Evolutionary conservation across 2,797 vertebrate species (phyloP).

Genomic region (Enteromius treurensis): DNA sequence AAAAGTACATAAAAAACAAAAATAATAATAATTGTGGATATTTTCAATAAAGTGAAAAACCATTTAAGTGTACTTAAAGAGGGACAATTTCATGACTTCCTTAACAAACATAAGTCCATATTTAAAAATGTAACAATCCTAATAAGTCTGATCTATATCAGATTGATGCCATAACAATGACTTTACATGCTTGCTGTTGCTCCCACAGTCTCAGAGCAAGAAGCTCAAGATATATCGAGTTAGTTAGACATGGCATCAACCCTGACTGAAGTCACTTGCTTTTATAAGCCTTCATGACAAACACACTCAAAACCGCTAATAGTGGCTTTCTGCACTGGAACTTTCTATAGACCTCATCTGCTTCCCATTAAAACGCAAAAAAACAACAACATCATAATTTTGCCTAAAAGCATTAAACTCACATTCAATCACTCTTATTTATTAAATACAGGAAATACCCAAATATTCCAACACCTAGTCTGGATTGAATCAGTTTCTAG

Average conservation of each 20-base stretch:
- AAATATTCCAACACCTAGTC: not conserved
- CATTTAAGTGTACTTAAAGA: not conserved
- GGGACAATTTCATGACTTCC: not conserved
- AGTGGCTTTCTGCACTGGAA: conserved; percentile 6
- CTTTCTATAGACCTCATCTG: not conserved
- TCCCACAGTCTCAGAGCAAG: not conserved
- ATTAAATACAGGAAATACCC: conserved; percentile 15
- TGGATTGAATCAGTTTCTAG: conserved; percentile 22
- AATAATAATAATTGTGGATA: not conserved
- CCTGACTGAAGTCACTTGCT: not conserved
- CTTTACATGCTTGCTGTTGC: not conserved
- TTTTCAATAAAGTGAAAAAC: not conserved
- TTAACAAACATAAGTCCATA: not conserved
- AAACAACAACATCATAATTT: not conserved
- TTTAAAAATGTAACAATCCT: not conserved
- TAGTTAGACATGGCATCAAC: not conserved
- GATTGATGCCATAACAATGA: not conserved
- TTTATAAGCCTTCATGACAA: conserved; percentile 9
- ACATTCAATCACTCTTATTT: not conserved
- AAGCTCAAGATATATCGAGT: not conserved
- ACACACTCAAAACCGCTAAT: not conserved
- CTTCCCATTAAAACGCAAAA: conserved; percentile 12
- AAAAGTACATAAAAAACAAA: too few species aligned
- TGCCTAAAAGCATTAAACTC: not conserved
- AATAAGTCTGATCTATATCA: conserved; percentile 5